Evolutionary conservation across 2,797 vertebrate genomes (phyloP).

Genomic region (Pseudochromis fuscus): DNA sequence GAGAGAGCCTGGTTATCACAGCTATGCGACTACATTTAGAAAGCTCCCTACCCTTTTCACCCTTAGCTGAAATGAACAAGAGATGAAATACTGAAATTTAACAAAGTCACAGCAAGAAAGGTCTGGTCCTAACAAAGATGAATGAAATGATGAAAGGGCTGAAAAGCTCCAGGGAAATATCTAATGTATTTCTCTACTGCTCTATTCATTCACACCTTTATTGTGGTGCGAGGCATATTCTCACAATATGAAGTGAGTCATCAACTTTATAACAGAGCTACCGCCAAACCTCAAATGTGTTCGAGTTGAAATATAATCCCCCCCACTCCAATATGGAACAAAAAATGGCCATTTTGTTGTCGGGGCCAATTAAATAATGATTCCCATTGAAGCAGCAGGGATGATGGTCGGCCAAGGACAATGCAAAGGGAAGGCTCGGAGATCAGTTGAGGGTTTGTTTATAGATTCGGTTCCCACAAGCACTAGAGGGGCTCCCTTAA

Average conservation of each 20-base stretch:
- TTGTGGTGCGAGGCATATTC: conserved; percentile 53
- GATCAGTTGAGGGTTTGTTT: conserved; percentile 77
- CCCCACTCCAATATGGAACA: conserved; percentile 49
- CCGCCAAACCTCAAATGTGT: conserved; percentile 45
- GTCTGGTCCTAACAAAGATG: conserved; percentile 71
- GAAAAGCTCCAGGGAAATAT: conserved; percentile 72
- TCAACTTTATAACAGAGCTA: conserved; percentile 60
- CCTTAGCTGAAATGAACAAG: conserved; percentile 73
- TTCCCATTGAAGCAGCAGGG: conserved; percentile 68
- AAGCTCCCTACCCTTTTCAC: conserved; percentile 72
- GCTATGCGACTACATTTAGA: conserved; percentile 78
- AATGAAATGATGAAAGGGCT: conserved; percentile 66
- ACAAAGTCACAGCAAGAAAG: conserved; percentile 79
- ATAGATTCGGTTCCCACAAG: conserved; percentile 78
- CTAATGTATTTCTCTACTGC: conserved; percentile 65
- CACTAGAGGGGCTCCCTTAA: conserved; percentile 77
- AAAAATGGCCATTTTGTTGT: conserved; percentile 66
- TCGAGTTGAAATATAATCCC: conserved; percentile 61
- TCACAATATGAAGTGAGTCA: conserved; percentile 57
- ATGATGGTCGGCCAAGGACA: conserved; percentile 72
- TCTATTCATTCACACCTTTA: conserved; percentile 64
- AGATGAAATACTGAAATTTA: conserved; percentile 72
- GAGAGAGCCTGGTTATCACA: conserved; percentile 78
- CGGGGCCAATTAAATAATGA: conserved; percentile 78
- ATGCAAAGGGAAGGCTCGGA: conserved; percentile 66